These are phyloP conservation scores for Amphiduros pacificus DNA, from an alignment of 2,888 invertebrate species.

Conservation along the genomic window DNA sequence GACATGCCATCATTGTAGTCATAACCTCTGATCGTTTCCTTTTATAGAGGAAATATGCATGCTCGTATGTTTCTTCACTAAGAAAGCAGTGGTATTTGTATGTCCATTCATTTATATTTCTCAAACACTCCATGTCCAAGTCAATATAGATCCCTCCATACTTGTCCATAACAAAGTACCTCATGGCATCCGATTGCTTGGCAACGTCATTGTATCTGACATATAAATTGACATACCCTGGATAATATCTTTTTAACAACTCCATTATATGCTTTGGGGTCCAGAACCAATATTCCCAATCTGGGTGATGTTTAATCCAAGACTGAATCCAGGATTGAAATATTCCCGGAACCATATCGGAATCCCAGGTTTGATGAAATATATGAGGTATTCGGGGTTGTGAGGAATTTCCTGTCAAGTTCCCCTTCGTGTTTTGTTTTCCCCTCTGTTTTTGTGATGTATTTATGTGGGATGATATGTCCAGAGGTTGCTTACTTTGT, in stretches of 20 bases:
- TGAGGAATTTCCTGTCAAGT: no score
- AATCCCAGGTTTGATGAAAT: conserved; percentile 6
- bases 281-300: conserved; percentile 5
- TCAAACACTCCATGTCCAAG: background rate
- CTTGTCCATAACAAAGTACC: background rate
- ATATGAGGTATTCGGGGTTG: background rate
- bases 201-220: background rate
- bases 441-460: no score
- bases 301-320: background rate
- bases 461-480: no score
- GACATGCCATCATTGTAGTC: conserved; percentile 5
- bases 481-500: no score
- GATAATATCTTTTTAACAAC: background rate
- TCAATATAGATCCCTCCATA: conserved; percentile 9
- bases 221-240: background rate
- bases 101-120: background rate
- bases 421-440: no score
- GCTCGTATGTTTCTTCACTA: conserved; percentile 2
- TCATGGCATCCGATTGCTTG: background rate
- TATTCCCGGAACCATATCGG: background rate
- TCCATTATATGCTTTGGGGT: background rate
- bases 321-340: background rate
- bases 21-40: background rate
- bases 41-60: conserved; percentile 3
- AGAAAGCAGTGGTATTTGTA: conserved; percentile 1